phyloP scores from a whole-genome alignment of 2,888 invertebrate species.

The Drosophila kanekoi region DNA sequence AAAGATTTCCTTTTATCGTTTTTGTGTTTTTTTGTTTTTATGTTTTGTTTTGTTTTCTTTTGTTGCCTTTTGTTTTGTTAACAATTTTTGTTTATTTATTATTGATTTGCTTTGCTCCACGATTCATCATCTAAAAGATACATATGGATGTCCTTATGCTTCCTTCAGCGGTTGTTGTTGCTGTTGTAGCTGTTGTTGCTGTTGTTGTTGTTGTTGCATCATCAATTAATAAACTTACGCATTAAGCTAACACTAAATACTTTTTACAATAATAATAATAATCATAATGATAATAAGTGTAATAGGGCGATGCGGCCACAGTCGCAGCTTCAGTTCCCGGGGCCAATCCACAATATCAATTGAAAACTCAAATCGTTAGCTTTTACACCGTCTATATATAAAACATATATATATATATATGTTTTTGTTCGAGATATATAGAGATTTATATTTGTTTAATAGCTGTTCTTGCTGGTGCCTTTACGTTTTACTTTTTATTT shows the following conservation, averaged over 20 bases:
- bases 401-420: not conserved
- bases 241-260: conserved; percentile 83
- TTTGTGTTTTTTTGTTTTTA: conserved; percentile 28
- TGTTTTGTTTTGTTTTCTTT: conserved; percentile 33
- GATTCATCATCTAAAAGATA: conserved; percentile 40
- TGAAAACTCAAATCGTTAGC: conserved; percentile 67
- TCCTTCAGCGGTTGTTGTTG: conserved; percentile 44
- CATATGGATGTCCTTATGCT: conserved; percentile 30
- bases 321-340: conserved; percentile 37
- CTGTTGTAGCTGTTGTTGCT: conserved; percentile 26
- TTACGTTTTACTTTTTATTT: conserved; percentile 17
- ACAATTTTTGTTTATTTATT: conserved; percentile 71
- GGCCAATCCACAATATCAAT: conserved; percentile 61
- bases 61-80: conserved; percentile 52
- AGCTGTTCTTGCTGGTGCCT: conserved; percentile 48
- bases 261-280: conserved; percentile 81
- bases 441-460: conserved; percentile 57
- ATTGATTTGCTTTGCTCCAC: conserved; percentile 56
- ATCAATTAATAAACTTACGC: conserved; percentile 77
- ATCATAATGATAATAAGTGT: conserved; percentile 54
- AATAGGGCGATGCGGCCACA: conserved; percentile 50
- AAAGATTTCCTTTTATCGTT: conserved; percentile 51
- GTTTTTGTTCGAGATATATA: conserved; percentile 48
- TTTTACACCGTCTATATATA: conserved; percentile 21
- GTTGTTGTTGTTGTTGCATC: conserved; percentile 43